These are phyloP conservation scores for Rhopalosiphum nymphaeae DNA, from an alignment of 2,888 invertebrate genomes.

Conservation along the genomic window DNA sequence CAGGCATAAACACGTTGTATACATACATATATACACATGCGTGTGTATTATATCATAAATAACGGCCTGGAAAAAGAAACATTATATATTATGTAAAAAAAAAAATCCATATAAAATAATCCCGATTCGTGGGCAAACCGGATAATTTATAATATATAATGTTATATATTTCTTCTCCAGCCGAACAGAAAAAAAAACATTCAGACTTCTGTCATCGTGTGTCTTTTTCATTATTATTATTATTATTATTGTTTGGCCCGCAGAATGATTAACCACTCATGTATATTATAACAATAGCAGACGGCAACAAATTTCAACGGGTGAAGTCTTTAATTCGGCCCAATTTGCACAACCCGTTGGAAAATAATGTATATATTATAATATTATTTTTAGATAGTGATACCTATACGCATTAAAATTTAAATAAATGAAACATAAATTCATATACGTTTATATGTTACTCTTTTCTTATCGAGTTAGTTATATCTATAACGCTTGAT, in stretches of 20 bases:
- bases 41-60: conserved; percentile 22
- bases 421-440: background rate
- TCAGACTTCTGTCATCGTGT: conserved; percentile 47
- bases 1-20: too few relatives aligned
- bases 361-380: background rate
- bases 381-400: background rate
- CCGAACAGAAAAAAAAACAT: background rate
- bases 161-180: conserved; percentile 25
- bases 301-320: conserved; percentile 18
- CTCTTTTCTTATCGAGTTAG: background rate
- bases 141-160: conserved; percentile 47
- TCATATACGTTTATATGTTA: background rate
- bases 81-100: background rate
- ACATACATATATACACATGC: background rate
- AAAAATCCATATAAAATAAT: conserved; percentile 26
- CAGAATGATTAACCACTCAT: conserved; percentile 13
- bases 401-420: background rate
- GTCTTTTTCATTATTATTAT: conserved; percentile 37
- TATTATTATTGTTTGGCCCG: background rate
- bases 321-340: background rate
- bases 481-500: background rate
- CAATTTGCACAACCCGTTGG: background rate
- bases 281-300: too few relatives aligned
- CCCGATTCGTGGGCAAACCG: conserved; percentile 52
- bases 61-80: conserved; percentile 4